Conservation (phyloP, 2,797 vertebrate genomes). For the Hoplostethus atlanticus region DNA sequence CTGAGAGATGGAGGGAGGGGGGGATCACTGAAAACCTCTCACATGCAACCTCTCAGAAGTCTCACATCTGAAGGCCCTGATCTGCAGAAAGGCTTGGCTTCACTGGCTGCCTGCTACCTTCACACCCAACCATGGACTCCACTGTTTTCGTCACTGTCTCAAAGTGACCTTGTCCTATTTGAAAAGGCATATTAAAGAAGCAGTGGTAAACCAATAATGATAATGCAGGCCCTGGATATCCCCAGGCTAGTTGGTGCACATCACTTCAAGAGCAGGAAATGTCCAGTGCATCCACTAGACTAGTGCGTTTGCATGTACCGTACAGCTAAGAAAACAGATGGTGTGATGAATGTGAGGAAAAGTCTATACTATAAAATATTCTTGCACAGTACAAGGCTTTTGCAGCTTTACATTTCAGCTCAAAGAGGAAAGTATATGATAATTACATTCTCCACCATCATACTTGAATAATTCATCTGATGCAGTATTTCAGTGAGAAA, state of each 20-base stretch:
- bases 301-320: not conserved
- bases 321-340: not conserved
- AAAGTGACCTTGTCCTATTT: slow-evolving; percentile 76
- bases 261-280: slow-evolving; percentile 15
- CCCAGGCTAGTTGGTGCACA: slow-evolving; percentile 26
- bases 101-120: slow-evolving; percentile 57
- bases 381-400: slow-evolving; percentile 29
- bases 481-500: not conserved
- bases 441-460: slow-evolving; percentile 5
- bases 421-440: not conserved
- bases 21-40: slow-evolving; percentile 64
- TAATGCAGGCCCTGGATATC: slow-evolving; percentile 35
- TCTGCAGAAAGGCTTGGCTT: slow-evolving; percentile 58
- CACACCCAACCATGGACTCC: slow-evolving; percentile 33
- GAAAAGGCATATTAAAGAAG: slow-evolving; percentile 65
- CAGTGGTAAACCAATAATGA: slow-evolving; percentile 37
- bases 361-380: not conserved
- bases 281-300: not conserved
- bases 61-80: slow-evolving; percentile 73
- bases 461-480: slow-evolving; percentile 14
- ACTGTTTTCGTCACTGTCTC: slow-evolving; percentile 62
- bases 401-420: slow-evolving; percentile 1
- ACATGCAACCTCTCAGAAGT: slow-evolving; percentile 75
- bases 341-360: not conserved
- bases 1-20: slow-evolving; percentile 65